Conservation (phyloP, 1,140 invertebrate genomes). For the Centruroides vittatus region DNA sequence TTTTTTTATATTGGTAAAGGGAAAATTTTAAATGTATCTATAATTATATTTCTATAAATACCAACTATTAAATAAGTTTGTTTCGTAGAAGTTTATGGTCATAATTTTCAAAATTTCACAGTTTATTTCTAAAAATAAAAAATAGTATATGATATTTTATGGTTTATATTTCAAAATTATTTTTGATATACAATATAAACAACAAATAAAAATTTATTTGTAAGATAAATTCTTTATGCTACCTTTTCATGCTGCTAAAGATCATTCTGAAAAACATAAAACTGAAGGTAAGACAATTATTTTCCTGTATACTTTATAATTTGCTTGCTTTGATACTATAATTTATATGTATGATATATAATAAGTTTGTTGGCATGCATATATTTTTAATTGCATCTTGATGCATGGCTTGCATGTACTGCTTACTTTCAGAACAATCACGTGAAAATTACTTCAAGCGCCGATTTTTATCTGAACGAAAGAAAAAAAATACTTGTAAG, state of each 20-base stretch:
- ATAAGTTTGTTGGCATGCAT: not conserved
- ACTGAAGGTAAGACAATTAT: not conserved
- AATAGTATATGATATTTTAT: not conserved
- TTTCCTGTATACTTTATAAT: not conserved
- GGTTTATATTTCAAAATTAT: too few species aligned
- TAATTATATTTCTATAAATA: too few species aligned
- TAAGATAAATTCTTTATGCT: not conserved
- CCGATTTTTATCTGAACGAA: not conserved
- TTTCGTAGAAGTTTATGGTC: too few species aligned
- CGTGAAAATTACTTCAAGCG: not conserved
- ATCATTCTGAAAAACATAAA: not conserved
- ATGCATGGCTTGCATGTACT: not conserved
- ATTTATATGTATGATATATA: too few species aligned
- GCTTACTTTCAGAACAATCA: not conserved
- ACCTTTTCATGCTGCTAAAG: not conserved
- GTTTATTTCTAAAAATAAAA: too few species aligned
- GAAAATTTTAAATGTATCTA: too few species aligned
- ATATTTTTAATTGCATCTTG: not conserved
- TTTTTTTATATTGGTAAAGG: too few species aligned
- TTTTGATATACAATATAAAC: not conserved
- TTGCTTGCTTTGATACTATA: too few species aligned
- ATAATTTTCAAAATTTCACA: too few species aligned
- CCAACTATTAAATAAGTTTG: too few species aligned
- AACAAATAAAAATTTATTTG: slow-evolving; percentile 5
- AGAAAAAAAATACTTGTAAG: not conserved